These are phyloP conservation scores for Sisor rabdophorus DNA, from an alignment of 2,113 vertebrate species.

Conservation along the genomic window DNA sequence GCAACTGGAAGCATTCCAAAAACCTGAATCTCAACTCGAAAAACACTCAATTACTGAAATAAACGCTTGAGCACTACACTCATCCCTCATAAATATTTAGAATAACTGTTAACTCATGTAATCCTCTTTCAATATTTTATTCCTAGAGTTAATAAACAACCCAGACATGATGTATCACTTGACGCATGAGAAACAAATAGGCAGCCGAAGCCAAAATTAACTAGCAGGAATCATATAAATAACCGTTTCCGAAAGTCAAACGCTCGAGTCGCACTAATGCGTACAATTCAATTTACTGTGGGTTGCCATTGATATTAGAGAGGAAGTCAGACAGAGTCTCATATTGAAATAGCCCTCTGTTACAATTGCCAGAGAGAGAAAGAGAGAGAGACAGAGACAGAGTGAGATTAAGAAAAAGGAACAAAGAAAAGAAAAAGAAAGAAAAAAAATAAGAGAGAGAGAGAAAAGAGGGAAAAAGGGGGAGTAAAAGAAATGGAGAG, in stretches of 20 bases:
- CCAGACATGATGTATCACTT: constrained; percentile 24
- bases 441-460: too few relatives aligned
- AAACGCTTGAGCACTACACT: not conserved
- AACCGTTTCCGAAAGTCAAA: constrained; percentile 17
- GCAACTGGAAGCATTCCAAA: too few relatives aligned
- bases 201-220: constrained; percentile 20
- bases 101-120: constrained; percentile 9
- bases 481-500: too few relatives aligned
- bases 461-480: too few relatives aligned
- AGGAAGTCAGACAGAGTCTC: constrained; percentile 4
- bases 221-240: not conserved
- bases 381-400: not conserved
- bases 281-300: constrained; percentile 8
- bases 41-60: too few relatives aligned
- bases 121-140: constrained; percentile 35
- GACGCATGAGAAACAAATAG: constrained; percentile 38
- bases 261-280: constrained; percentile 6
- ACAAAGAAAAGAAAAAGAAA: not conserved
- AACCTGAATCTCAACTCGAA: too few relatives aligned
- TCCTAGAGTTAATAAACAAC: not conserved
- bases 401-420: not conserved
- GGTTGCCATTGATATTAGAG: constrained; percentile 3
- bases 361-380: constrained; percentile 1
- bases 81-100: constrained; percentile 33
- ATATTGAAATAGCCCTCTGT: constrained; percentile 22